Conservation (phyloP, 2,113 vertebrate genomes). For the Trematocara unimaculatum region DNA sequence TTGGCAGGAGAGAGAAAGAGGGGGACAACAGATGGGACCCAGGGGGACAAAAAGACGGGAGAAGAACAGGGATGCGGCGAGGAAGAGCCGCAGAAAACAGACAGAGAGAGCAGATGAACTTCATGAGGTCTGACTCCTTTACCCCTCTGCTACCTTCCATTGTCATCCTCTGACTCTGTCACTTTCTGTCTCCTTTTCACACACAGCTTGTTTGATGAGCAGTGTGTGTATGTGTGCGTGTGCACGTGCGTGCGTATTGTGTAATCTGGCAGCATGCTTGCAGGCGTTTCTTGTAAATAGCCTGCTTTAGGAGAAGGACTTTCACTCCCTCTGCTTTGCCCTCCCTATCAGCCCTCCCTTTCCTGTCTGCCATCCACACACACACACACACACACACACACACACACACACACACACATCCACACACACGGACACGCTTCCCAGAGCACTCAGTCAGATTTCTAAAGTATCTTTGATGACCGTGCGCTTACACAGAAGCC, state of each 20-base stretch:
- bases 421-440: background rate
- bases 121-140: constrained; percentile 71
- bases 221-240: background rate
- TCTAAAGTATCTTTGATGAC: background rate
- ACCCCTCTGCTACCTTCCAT: background rate
- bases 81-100: constrained; percentile 78
- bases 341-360: background rate
- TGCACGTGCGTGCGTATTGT: background rate
- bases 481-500: background rate
- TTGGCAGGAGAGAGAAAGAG: constrained; percentile 32
- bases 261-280: constrained; percentile 12
- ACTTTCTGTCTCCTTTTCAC: background rate
- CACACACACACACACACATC: background rate
- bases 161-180: background rate
- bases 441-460: background rate
- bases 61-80: constrained; percentile 76
- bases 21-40: background rate
- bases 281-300: constrained; percentile 70
- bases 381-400: background rate
- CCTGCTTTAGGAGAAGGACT: constrained; percentile 51
- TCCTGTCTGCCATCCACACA: background rate
- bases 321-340: background rate
- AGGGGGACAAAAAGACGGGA: constrained; percentile 53
- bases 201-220: background rate
- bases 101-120: constrained; percentile 77